Conservation (phyloP, 2,888 invertebrate genomes). For the Campaea margaritaria region DNA sequence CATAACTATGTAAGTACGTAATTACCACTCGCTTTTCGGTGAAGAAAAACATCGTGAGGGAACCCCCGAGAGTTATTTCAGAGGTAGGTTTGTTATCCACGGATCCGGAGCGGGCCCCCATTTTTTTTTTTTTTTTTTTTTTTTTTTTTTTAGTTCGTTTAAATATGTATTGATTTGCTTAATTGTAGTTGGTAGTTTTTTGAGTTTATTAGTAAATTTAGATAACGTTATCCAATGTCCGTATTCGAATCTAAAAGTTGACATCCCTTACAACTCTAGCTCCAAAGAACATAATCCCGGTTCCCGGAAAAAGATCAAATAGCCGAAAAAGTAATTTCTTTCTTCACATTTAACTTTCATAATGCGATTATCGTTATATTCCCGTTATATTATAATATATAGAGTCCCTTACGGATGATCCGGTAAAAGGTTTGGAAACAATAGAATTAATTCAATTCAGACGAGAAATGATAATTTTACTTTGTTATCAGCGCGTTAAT, state of each 20-base stretch:
- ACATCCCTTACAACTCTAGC: conserved; percentile 7
- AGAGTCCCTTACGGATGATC: conserved; percentile 26
- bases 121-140: too few relatives aligned
- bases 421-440: conserved; percentile 33
- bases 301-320: conserved; percentile 34
- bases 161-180: too few relatives aligned
- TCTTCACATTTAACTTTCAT: conserved; percentile 42
- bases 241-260: conserved; percentile 7
- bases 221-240: too few relatives aligned
- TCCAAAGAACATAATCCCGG: conserved; percentile 17
- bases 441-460: conserved; percentile 40
- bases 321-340: conserved; percentile 42
- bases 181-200: too few relatives aligned
- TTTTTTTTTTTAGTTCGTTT: too few relatives aligned
- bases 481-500: conserved; percentile 27
- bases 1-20: too few relatives aligned
- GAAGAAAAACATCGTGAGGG: too few relatives aligned
- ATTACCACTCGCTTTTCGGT: too few relatives aligned
- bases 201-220: too few relatives aligned
- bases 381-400: conserved; percentile 5
- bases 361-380: conserved; percentile 41
- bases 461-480: conserved; percentile 31
- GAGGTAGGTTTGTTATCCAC: too few relatives aligned
- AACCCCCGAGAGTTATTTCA: too few relatives aligned
- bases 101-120: too few relatives aligned